Evolutionary conservation across 2,888 invertebrate species (phyloP).

Genomic region (Pristionchus arcanus): DNA sequence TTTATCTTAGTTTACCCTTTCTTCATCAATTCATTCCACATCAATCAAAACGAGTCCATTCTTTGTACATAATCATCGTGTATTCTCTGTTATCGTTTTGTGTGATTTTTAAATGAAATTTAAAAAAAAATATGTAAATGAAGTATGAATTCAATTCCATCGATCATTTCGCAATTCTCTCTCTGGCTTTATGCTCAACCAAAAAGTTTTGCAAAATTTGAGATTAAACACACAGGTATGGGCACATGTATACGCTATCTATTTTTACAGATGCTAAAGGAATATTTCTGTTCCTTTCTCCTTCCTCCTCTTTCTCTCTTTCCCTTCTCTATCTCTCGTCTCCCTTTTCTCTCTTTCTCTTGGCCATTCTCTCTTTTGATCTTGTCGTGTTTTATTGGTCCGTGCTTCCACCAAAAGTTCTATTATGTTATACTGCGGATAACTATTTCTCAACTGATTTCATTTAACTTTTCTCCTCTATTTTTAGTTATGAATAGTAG

Average conservation of each 20-base stretch:
- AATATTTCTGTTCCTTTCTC: not conserved
- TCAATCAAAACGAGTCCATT: conserved; percentile 22
- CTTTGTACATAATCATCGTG: conserved; percentile 31
- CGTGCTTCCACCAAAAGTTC: too few species aligned
- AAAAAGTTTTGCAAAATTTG: too few species aligned
- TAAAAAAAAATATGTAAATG: too few species aligned
- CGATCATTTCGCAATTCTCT: too few species aligned
- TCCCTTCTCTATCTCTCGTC: not conserved
- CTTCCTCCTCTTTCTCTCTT: conserved; percentile 20
- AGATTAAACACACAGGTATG: too few species aligned
- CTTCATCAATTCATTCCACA: not conserved
- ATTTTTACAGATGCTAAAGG: not conserved
- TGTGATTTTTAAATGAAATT: not conserved
- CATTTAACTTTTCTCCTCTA: too few species aligned
- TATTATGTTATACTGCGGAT: too few species aligned
- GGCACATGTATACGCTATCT: too few species aligned
- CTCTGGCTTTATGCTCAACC: too few species aligned
- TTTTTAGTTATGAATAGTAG: too few species aligned
- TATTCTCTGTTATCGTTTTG: not conserved
- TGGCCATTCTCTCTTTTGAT: not conserved
- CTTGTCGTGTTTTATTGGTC: not conserved
- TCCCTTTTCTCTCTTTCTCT: not conserved
- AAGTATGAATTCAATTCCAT: too few species aligned
- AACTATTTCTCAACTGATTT: too few species aligned
- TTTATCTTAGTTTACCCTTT: not conserved